Conservation (phyloP, 1,140 invertebrate genomes). For the Drosophila grimshawi region DNA sequence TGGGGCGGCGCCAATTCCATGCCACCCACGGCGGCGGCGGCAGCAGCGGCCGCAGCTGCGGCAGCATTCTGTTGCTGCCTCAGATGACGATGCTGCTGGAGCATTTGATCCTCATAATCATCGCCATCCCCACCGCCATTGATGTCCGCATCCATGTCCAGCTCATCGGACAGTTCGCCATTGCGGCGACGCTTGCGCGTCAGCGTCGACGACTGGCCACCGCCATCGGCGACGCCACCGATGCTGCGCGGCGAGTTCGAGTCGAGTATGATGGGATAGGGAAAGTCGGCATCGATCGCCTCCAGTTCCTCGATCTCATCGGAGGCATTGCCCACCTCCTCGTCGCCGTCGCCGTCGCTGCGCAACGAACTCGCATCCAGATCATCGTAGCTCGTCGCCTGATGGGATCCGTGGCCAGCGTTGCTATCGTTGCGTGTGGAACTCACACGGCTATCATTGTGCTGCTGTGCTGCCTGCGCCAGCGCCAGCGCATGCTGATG, state of each 20-base stretch:
- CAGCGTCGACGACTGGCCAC: constrained; percentile 20
- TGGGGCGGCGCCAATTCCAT: constrained; percentile 73
- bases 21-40: constrained; percentile 28
- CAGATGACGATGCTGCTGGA: constrained; percentile 80
- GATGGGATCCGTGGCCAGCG: constrained; percentile 26
- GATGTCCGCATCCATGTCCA: constrained; percentile 50
- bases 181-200: constrained; percentile 63
- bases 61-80: constrained; percentile 70
- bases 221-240: neutral
- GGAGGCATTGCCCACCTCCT: constrained; percentile 63
- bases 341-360: constrained; percentile 65
- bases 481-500: constrained; percentile 57
- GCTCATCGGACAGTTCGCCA: constrained; percentile 43
- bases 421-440: constrained; percentile 72
- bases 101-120: constrained; percentile 80
- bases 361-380: constrained; percentile 73
- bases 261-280: constrained; percentile 79
- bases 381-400: constrained; percentile 68
- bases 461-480: constrained; percentile 36
- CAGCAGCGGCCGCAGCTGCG: constrained; percentile 19
- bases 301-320: constrained; percentile 80
- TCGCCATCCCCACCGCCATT: constrained; percentile 47
- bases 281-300: constrained; percentile 81
- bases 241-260: constrained; percentile 70
- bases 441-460: constrained; percentile 79